phyloP scores from a whole-genome alignment of 2,888 invertebrate genomes.

The Eristalinus sepulchralis region DNA sequence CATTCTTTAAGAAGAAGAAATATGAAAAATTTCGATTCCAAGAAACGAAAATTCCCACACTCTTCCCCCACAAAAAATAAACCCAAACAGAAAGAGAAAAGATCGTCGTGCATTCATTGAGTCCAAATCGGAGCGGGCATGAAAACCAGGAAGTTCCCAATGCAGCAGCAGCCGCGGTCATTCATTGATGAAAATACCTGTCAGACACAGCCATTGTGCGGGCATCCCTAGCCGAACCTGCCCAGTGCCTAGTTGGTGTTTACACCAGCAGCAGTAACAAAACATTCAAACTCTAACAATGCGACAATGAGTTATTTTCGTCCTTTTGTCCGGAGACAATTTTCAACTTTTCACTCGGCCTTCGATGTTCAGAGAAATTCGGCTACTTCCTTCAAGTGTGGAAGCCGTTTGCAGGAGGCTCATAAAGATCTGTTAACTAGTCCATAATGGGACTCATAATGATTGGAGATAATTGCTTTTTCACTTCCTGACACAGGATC shows the following conservation, averaged over 20 bases:
- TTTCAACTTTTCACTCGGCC: slow-evolving; percentile 30
- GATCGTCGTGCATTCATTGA: slow-evolving; percentile 5
- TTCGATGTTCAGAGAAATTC: not conserved
- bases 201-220: slow-evolving; percentile 34
- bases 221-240: slow-evolving; percentile 50
- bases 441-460: slow-evolving; percentile 59
- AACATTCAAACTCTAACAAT: slow-evolving; percentile 63
- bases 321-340: slow-evolving; percentile 64
- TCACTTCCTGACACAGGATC: slow-evolving; percentile 52
- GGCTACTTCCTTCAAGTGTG: slow-evolving; percentile 64
- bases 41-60: slow-evolving; percentile 67
- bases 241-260: slow-evolving; percentile 57
- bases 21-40: slow-evolving; percentile 47
- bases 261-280: slow-evolving; percentile 68
- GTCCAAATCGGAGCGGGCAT: slow-evolving; percentile 22
- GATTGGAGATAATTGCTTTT: slow-evolving; percentile 61
- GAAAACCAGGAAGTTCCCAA: slow-evolving; percentile 67
- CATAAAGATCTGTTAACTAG: slow-evolving; percentile 66
- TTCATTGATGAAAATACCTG: slow-evolving; percentile 59
- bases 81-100: not conserved
- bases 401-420: slow-evolving; percentile 54
- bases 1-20: slow-evolving; percentile 6
- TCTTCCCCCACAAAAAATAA: slow-evolving; percentile 39
- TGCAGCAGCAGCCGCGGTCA: slow-evolving; percentile 41
- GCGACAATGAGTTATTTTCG: slow-evolving; percentile 68